phyloP scores from a whole-genome alignment of 2,888 invertebrate genomes.

The Lasius platythorax region DNA sequence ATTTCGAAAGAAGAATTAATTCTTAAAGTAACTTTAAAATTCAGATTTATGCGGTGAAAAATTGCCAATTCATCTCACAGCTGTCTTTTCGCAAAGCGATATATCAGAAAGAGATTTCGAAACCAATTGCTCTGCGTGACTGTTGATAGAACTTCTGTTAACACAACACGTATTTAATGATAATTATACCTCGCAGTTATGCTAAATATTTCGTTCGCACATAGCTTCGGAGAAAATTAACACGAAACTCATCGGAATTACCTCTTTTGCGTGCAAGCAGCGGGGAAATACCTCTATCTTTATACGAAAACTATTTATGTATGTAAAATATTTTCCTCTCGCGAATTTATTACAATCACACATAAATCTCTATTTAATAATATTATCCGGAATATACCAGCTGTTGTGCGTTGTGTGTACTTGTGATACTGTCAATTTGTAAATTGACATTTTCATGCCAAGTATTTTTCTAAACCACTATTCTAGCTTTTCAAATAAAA shows the following conservation, averaged over 20 bases:
- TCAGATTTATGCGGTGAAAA: neutral
- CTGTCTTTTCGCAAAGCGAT: neutral
- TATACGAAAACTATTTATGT: conserved; percentile 23
- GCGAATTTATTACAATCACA: neutral
- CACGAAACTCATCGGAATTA: conserved; percentile 42
- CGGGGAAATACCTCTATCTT: conserved; percentile 33
- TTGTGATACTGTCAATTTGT: neutral
- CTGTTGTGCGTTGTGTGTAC: neutral
- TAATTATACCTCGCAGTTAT: conserved; percentile 31
- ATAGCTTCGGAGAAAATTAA: conserved; percentile 45
- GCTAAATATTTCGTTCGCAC: conserved; percentile 18
- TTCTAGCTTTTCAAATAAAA: neutral
- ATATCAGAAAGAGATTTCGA: conserved; percentile 9
- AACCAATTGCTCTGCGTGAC: neutral
- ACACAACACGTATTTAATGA: conserved; percentile 4
- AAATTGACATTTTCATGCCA: neutral
- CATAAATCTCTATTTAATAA: neutral
- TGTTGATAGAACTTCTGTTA: conserved; percentile 15
- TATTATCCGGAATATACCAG: neutral
- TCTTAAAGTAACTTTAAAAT: neutral
- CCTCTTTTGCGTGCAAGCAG: conserved; percentile 27
- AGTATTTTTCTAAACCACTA: neutral
- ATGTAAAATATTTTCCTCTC: conserved; percentile 19
- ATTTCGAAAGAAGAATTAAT: neutral
- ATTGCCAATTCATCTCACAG: neutral